These are phyloP conservation scores for Xanthia togata DNA, from an alignment of 2,888 invertebrate species.

Conservation along the genomic window DNA sequence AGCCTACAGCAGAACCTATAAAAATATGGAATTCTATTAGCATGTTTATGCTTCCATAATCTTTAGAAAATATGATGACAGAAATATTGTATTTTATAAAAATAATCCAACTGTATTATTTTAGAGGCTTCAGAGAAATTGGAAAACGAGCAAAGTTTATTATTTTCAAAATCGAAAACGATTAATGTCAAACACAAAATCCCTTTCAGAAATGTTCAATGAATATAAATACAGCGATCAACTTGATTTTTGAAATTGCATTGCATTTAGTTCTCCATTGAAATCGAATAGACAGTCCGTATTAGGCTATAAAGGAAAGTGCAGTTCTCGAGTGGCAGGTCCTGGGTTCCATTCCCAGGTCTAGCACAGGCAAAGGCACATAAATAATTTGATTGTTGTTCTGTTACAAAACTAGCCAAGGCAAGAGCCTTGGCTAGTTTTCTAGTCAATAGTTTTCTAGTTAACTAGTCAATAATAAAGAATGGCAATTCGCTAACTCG, in stretches of 20 bases:
- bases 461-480: neutral
- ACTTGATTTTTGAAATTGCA: neutral
- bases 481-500: neutral
- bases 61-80: neutral
- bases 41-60: neutral
- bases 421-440: no score
- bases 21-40: neutral
- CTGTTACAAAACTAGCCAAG: neutral
- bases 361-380: neutral
- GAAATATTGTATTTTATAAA: neutral
- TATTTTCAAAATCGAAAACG: slow-evolving; percentile 10
- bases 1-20: neutral
- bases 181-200: slow-evolving; percentile 3
- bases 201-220: slow-evolving; percentile 3
- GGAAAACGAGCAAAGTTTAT: neutral
- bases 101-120: slow-evolving; percentile 6
- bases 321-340: neutral
- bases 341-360: neutral
- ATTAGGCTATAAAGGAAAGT: neutral
- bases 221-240: neutral
- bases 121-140: neutral
- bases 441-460: no score
- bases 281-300: neutral
- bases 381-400: neutral
- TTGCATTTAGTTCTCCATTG: neutral